phyloP scores from a whole-genome alignment of 2,113 vertebrate genomes.

The Sapajus apella region DNA sequence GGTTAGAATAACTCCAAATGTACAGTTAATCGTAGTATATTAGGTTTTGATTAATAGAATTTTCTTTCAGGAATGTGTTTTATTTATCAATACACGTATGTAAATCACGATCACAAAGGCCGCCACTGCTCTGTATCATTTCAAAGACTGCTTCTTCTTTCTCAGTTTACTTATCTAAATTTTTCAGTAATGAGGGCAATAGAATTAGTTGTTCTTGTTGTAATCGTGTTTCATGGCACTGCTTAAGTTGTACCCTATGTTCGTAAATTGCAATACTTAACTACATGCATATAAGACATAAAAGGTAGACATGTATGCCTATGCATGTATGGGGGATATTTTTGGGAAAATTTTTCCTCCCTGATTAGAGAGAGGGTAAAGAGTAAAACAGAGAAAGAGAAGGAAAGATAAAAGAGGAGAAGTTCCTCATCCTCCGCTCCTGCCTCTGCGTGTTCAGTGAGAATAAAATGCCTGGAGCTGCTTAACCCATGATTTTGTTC shows the following conservation, averaged over 20 bases:
- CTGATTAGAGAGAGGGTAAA: background rate
- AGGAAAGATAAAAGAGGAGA: background rate
- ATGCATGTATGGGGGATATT: fast-evolving
- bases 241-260: background rate
- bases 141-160: background rate
- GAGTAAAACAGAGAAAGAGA: background rate
- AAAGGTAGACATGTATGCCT: background rate
- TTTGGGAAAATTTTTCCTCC: background rate
- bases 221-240: background rate
- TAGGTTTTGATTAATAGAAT: background rate
- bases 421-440: background rate
- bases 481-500: background rate
- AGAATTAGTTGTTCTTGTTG: background rate
- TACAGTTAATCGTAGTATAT: background rate
- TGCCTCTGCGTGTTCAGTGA: background rate
- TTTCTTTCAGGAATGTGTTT: background rate
- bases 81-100: background rate
- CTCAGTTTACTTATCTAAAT: background rate
- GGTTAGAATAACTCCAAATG: background rate
- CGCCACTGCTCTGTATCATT: background rate
- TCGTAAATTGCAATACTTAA: background rate
- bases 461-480: background rate
- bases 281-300: background rate
- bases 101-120: background rate
- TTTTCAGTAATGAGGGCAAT: background rate